These are phyloP conservation scores for Eurytoma californica DNA, from an alignment of 2,888 invertebrate genomes.

Conservation along the genomic window DNA sequence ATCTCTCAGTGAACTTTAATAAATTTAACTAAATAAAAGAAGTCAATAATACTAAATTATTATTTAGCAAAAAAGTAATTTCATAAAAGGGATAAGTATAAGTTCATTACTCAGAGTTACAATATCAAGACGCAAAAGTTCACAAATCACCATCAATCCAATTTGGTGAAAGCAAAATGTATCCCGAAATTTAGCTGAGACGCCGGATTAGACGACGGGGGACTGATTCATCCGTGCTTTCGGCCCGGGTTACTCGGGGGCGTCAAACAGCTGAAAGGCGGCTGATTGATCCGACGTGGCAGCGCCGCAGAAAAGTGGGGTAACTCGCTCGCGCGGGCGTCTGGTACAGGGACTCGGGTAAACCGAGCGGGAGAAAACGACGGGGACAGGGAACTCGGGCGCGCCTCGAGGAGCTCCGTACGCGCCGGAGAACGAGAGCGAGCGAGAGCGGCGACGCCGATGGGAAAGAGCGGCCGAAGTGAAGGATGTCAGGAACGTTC, in stretches of 20 bases:
- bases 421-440: neutral
- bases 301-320: constrained; percentile 44
- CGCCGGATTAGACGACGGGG: too few relatives aligned
- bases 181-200: too few relatives aligned
- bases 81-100: too few relatives aligned
- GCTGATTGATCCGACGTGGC: constrained; percentile 46
- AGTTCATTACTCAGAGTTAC: too few relatives aligned
- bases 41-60: too few relatives aligned
- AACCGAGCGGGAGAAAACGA: neutral
- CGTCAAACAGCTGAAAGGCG: constrained; percentile 47
- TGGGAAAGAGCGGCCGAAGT: constrained; percentile 58
- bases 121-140: too few relatives aligned
- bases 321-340: constrained; percentile 27
- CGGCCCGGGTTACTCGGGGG: neutral
- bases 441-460: constrained; percentile 2
- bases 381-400: neutral
- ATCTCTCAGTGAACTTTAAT: too few relatives aligned
- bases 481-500: constrained; percentile 70
- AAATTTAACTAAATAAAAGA: too few relatives aligned
- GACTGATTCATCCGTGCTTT: neutral
- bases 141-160: too few relatives aligned
- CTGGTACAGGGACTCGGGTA: neutral
- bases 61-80: too few relatives aligned
- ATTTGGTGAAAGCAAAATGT: too few relatives aligned
- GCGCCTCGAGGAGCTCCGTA: neutral